phyloP scores from a whole-genome alignment of 2,797 vertebrate genomes.

The Taenioides sp. region DNA sequence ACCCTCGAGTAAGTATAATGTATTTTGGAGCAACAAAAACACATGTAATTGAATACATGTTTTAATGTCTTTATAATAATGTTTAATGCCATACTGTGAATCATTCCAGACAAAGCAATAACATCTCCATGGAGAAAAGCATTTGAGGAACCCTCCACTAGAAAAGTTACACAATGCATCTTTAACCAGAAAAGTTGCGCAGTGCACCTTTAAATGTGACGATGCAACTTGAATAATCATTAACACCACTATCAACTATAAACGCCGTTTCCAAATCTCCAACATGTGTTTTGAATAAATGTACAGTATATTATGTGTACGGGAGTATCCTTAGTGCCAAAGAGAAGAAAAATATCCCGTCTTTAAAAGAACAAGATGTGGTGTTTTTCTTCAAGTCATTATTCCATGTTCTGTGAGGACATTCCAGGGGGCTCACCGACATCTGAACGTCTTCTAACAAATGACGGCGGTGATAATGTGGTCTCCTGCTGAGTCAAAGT shows the following conservation, averaged over 20 bases:
- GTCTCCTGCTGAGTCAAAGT: conserved; percentile 14
- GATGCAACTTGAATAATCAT: neutral
- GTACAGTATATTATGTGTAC: neutral
- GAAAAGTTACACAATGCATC: no score
- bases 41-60: no score
- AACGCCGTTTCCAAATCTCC: neutral
- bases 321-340: neutral
- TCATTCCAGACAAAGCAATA: no score
- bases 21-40: no score
- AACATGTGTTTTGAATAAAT: conserved; percentile 9
- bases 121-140: no score
- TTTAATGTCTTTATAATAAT: no score
- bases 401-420: conserved; percentile 8
- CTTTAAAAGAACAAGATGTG: conserved; percentile 8
- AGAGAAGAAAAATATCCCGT: neutral
- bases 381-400: neutral
- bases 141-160: no score
- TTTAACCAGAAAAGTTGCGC: no score
- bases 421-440: neutral
- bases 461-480: conserved; percentile 9
- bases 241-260: neutral
- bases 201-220: neutral
- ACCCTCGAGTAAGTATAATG: no score
- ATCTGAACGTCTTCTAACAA: conserved; percentile 4
- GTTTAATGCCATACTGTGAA: no score